Evolutionary conservation across 2,113 vertebrate species (phyloP).

Genomic region (Vulpes lagopus): DNA sequence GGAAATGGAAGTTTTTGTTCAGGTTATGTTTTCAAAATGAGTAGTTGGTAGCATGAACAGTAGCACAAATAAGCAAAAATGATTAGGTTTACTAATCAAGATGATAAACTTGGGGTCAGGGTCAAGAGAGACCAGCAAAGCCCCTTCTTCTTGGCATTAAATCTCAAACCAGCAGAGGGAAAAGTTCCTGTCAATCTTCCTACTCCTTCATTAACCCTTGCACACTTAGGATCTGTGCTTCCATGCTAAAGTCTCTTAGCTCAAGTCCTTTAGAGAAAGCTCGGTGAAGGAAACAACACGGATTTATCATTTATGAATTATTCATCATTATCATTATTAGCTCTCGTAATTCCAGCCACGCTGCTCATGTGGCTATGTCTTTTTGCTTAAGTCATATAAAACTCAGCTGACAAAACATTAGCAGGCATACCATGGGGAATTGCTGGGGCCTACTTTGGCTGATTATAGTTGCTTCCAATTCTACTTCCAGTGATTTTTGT

Average conservation of each 20-base stretch:
- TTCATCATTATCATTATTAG: constrained; percentile 77
- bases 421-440: constrained; percentile 27
- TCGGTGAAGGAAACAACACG: constrained; percentile 5
- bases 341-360: constrained; percentile 63
- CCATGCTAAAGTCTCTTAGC: background rate
- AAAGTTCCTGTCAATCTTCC: background rate
- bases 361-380: constrained; percentile 75
- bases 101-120: background rate
- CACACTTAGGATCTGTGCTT: background rate
- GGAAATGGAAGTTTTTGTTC: background rate
- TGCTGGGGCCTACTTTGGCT: background rate
- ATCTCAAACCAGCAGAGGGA: background rate
- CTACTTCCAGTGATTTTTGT: background rate
- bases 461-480: constrained; percentile 38
- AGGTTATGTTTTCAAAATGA: background rate
- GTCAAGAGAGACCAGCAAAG: background rate
- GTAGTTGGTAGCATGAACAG: background rate
- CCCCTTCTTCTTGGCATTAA: background rate
- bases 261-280: constrained; percentile 53
- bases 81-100: background rate
- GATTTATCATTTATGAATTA: constrained; percentile 79
- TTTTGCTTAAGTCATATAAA: constrained; percentile 81
- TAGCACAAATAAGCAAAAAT: background rate
- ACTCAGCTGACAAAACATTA: constrained; percentile 80
- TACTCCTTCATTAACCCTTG: constrained; percentile 48